Evolutionary conservation across 92 coral and sea anemone species (phyloP).

Genomic region (Umimayanthus kanabou): DNA sequence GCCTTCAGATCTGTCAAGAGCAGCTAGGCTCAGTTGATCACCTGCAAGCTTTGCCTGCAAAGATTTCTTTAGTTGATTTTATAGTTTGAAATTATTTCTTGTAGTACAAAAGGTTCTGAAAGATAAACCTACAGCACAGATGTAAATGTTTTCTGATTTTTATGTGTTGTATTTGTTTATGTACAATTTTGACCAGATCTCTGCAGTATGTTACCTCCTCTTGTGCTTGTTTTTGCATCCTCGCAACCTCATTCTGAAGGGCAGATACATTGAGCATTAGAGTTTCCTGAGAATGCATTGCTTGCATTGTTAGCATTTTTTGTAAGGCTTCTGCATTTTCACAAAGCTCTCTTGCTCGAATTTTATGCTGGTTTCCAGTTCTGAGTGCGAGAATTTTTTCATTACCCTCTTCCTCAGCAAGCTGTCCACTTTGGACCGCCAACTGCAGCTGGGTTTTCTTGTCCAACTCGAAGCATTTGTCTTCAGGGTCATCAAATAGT

Average conservation of each 20-base stretch:
- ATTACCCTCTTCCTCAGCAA: constrained; percentile 2
- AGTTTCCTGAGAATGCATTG: constrained; percentile 31
- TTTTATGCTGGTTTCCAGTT: neutral
- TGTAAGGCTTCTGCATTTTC: constrained; percentile 46
- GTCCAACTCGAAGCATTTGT: constrained; percentile 46
- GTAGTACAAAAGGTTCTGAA: neutral
- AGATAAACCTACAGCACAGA: neutral
- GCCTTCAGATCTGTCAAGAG: constrained; percentile 42
- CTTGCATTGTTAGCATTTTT: constrained; percentile 19
- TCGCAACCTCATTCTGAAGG: neutral
- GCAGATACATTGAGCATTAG: neutral
- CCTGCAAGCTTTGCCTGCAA: constrained; percentile 49
- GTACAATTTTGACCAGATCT: too few species aligned
- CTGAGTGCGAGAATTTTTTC: constrained; percentile 23
- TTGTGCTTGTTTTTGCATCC: neutral
- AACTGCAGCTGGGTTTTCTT: constrained; percentile 17
- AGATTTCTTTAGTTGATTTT: neutral
- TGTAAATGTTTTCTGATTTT: neutral
- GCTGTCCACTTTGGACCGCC: constrained; percentile 36
- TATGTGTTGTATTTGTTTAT: constrained; percentile 19
- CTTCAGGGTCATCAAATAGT: constrained; percentile 44
- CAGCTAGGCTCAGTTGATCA: constrained; percentile 44
- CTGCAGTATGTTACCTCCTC: too few species aligned
- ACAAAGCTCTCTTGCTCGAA: constrained; percentile 21
- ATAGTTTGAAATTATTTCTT: neutral